phyloP scores from a whole-genome alignment of 2,888 invertebrate genomes.

The Cheilosia urbana region DNA sequence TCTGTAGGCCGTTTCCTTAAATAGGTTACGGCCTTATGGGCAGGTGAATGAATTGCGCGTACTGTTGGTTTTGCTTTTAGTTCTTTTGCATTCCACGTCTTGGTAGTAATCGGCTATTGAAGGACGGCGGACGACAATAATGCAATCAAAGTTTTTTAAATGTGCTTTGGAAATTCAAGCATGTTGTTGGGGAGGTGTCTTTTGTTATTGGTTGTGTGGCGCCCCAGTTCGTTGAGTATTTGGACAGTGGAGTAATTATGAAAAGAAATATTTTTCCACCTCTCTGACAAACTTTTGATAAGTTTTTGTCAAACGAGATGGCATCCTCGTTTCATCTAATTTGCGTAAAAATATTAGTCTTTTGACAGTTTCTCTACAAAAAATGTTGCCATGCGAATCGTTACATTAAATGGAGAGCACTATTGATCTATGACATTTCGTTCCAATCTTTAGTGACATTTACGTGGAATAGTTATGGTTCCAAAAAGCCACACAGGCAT shows the following conservation, averaged over 20 bases:
- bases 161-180: slow-evolving; percentile 31
- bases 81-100: slow-evolving; percentile 30
- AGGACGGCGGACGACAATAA: slow-evolving; percentile 47
- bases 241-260: not conserved
- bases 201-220: not conserved
- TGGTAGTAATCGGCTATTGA: slow-evolving; percentile 51
- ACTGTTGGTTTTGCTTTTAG: slow-evolving; percentile 55
- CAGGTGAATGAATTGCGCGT: slow-evolving; percentile 53
- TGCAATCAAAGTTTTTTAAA: slow-evolving; percentile 54
- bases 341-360: too few relatives aligned
- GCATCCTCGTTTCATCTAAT: too few relatives aligned
- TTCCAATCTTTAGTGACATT: too few relatives aligned
- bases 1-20: slow-evolving; percentile 43
- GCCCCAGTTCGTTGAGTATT: not conserved
- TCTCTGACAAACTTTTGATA: too few relatives aligned
- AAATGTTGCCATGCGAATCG: too few relatives aligned
- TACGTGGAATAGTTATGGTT: too few relatives aligned
- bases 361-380: too few relatives aligned
- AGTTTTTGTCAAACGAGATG: too few relatives aligned
- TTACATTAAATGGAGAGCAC: too few relatives aligned
- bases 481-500: too few relatives aligned
- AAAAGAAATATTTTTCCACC: too few relatives aligned
- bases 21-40: slow-evolving; percentile 19
- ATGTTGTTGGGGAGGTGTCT: not conserved
- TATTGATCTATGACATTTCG: too few relatives aligned